Base-by-base conservation (phyloP, 2,888 invertebrate species). In the Cetonia aurata region DNA sequence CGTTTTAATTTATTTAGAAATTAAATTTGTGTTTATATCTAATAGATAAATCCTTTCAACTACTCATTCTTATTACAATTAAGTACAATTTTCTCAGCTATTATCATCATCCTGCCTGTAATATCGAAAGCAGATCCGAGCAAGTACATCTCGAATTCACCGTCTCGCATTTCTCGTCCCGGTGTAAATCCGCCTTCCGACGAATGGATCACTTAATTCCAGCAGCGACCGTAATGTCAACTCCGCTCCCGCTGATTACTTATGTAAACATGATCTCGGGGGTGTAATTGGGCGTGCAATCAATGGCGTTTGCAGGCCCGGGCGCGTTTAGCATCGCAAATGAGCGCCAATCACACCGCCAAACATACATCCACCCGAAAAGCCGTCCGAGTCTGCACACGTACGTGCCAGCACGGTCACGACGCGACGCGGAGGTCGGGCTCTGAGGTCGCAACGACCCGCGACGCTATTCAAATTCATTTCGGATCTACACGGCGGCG, bases 211-310 rank as follows among this genome's bases (percentile, higher is more conserved):
- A 81, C 82, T 84, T 84, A 84, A 84, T 84, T 84, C 84, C 82
- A 79, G 80, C 82, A 83, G 80, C 80, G 79, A 78, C 72, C 71
- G 83, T 81, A 83, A 80, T 83, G 83, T 83, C 83, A 83, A 83
- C 83, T 80, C 76, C 79, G 77, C 77, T 77, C 78, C 80, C 82
- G 81, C 81, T 84, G 83, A 84, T 84, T 84, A 84, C 84, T 85
- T 84, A 84, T 83, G 84, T 83, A 85, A 85, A 85, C 84, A 84
- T 83, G 84, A 84, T 84, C 84, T 83, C 83, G 83, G 81, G 83
- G 81, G 84, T 83, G 85, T 85, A 85, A 85, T 85, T 84, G 85
- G 83, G 83, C 83, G 81, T 84, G 81, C 83, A 85, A 84, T 85
- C 84, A 84, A 83, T 84, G 84, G 80, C 82, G 83, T 83, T 83